Base-by-base conservation (phyloP, 2,888 invertebrate genomes). In the Sycophila texana region DNA sequence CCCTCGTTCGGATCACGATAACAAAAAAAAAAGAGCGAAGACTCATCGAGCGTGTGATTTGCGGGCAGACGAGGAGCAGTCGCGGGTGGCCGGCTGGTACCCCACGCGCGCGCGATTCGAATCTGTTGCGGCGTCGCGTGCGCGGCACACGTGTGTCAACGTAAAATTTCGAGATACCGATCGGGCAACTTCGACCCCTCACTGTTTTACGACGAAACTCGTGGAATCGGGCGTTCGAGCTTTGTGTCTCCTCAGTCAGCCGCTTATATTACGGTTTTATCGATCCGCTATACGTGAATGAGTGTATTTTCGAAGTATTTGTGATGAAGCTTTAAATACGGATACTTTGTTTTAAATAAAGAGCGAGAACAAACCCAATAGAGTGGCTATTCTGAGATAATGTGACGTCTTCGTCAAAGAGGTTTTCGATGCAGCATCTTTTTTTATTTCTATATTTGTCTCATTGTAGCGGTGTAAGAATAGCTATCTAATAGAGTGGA, bases 141-240 rank as follows among this genome's bases (percentile, higher is more conserved):
- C 26, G 78, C 47, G 68, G 70, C 68, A 57, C 79, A 58, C 72
- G 71, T 60, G 47, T 49, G 73, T 74, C 74, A 63, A 78, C 67
- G 30, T 78, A 55, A 74, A 74, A 68, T 78, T 70, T 4, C 30
- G 30, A 61, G 78, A 73, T 77, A 73, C 60, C 58, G 67, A 77
- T 77, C 67, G 66, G 60, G 49, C 55, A n/a, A 39, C 60, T 30
- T 61, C 61, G 18, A 1, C 22, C 60, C 18, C 39, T n/a, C n/a
- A n/a, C 10, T 26, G 16, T 22, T 16, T 5, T 14, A 30, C 30
- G 22, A 26, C 22, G 10, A 12, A 20, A 22, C 16, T n/a, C 39
- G 10, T 10, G 39, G 26, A 53, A 3, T 3, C n/a, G 14, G 12
- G 39, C n/a, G 39, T 18, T 51, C 39, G 49, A 5, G 39, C 51